These are phyloP conservation scores for Distichodus sexfasciatus DNA, from an alignment of 2,797 vertebrate genomes.

Conservation along the genomic window DNA sequence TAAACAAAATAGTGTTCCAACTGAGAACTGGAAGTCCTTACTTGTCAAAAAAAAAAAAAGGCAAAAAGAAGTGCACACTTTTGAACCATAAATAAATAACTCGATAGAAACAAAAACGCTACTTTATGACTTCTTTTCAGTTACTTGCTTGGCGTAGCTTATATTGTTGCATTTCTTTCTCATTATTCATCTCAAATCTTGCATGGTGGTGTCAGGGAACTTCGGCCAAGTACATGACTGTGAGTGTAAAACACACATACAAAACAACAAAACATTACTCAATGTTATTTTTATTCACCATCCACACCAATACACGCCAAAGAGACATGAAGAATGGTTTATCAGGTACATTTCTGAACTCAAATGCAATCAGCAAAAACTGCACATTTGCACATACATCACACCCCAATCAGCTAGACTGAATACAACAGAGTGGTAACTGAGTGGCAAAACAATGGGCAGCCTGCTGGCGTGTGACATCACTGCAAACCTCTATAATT, in stretches of 20 bases:
- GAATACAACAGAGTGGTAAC: background rate
- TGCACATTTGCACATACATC: background rate
- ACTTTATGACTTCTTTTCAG: background rate
- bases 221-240: conserved; percentile 6
- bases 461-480: background rate
- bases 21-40: too few relatives aligned
- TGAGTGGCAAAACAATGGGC: background rate
- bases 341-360: too few relatives aligned
- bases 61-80: too few relatives aligned
- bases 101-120: too few relatives aligned
- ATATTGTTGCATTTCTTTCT: conserved; percentile 5
- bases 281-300: background rate
- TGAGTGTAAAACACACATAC: background rate
- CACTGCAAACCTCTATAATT: background rate
- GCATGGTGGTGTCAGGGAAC: conserved; percentile 9
- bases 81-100: too few relatives aligned
- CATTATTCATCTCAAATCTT: conserved; percentile 26
- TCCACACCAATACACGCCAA: background rate
- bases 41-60: too few relatives aligned
- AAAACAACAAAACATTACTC: conserved; percentile 9
- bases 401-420: conserved; percentile 3
- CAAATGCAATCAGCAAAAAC: too few relatives aligned
- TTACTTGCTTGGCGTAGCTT: background rate
- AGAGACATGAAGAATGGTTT: background rate
- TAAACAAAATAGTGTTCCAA: too few relatives aligned